Evolutionary conservation across 2,113 vertebrate genomes (phyloP).

Genomic region (Etheostoma cragini): DNA sequence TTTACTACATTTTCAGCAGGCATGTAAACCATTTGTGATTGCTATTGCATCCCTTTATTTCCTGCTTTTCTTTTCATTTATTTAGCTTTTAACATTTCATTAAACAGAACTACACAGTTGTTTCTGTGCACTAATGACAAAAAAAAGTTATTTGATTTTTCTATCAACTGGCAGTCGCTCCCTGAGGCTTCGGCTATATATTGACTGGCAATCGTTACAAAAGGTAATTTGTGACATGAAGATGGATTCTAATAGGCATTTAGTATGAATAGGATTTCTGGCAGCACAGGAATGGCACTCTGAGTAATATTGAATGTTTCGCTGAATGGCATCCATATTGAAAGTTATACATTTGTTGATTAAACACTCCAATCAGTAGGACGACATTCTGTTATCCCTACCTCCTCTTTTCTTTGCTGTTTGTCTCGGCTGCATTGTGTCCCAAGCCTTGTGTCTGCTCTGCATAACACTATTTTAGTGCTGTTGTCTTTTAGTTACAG

Average conservation of each 20-base stretch:
- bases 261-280: constrained; percentile 26
- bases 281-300: constrained; percentile 69
- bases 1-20: constrained; percentile 37
- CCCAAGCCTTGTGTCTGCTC: constrained; percentile 61
- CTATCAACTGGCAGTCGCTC: constrained; percentile 16
- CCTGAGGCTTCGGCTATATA: constrained; percentile 30
- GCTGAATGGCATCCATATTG: constrained; percentile 25
- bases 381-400: constrained; percentile 25
- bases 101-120: constrained; percentile 18
- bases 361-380: constrained; percentile 22
- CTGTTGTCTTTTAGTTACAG: constrained; percentile 53
- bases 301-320: constrained; percentile 25
- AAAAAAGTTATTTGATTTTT: constrained; percentile 51
- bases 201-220: constrained; percentile 34
- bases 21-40: constrained; percentile 41
- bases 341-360: constrained; percentile 34
- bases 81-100: constrained; percentile 52
- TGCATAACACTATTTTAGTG: constrained; percentile 47
- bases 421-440: constrained; percentile 61
- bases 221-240: constrained; percentile 40
- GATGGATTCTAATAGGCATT: constrained; percentile 45
- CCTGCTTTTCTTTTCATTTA: constrained; percentile 13
- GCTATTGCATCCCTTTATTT: constrained; percentile 20
- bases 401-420: constrained; percentile 57
- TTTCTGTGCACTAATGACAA: constrained; percentile 32